Evolutionary conservation across 2,797 vertebrate genomes (phyloP).

Genomic region (Pseudotriccus pelzelni): DNA sequence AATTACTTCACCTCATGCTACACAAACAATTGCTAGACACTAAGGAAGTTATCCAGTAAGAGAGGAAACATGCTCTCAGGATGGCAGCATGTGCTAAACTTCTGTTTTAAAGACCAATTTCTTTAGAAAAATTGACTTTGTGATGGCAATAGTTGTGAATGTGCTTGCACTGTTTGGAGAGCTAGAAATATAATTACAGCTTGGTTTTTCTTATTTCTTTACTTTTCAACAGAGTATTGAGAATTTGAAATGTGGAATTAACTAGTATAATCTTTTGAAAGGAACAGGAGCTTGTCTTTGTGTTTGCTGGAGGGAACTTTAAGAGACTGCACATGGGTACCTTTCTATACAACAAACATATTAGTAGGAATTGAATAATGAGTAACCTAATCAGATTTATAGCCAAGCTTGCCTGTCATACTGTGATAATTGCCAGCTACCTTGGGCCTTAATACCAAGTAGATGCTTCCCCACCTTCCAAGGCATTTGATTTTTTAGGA

Average conservation of each 20-base stretch:
- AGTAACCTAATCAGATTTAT: not conserved
- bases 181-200: not conserved
- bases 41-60: not conserved
- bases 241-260: not conserved
- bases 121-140: not conserved
- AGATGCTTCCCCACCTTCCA: not conserved
- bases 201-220: not conserved
- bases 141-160: not conserved
- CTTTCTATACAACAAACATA: not conserved
- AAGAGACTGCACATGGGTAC: not conserved
- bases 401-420: not conserved
- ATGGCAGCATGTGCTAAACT: not conserved
- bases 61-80: not conserved
- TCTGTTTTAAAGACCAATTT: not conserved
- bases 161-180: not conserved
- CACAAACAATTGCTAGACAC: constrained; percentile 1
- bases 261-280: not conserved
- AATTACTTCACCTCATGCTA: not conserved
- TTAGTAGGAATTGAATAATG: not conserved
- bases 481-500: not conserved
- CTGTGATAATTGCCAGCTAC: not conserved
- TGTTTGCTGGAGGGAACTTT: not conserved
- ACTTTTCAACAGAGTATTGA: not conserved
- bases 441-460: not conserved
- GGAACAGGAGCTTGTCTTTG: not conserved